Percentiles rank a stretch among this genome's conserved stretches.
phyloP scores from a whole-genome alignment of 2,113 vertebrate species.

The Dissostichus mawsoni region DNA sequence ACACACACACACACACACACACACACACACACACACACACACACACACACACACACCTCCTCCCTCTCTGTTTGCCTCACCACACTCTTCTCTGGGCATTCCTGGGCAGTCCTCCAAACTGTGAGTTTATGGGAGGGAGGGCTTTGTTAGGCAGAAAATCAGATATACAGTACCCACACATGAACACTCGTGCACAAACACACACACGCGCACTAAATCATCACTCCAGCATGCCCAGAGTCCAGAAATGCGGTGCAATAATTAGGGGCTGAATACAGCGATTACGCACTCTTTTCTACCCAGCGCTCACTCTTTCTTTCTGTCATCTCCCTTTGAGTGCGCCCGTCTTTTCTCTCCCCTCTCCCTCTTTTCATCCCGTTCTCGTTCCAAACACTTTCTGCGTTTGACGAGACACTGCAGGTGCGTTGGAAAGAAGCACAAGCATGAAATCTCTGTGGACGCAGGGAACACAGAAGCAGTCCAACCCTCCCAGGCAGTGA shows the following conservation, averaged over 20 bases:
- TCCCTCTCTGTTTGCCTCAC: slow-evolving; percentile 50
- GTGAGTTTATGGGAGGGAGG: slow-evolving; percentile 59
- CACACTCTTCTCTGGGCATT: slow-evolving; percentile 66
- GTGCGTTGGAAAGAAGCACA: slow-evolving; percentile 71
- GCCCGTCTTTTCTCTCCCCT: slow-evolving; percentile 34
- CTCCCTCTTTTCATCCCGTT: slow-evolving; percentile 47
- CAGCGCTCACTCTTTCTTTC: slow-evolving; percentile 63
- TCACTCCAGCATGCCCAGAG: slow-evolving; percentile 65
- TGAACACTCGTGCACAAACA: slow-evolving; percentile 12
- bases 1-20: slow-evolving; percentile 28
- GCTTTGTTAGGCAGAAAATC: slow-evolving; percentile 71
- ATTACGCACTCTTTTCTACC: slow-evolving; percentile 69
- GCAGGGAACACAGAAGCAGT: slow-evolving; percentile 55
- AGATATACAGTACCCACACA: slow-evolving; percentile 62
- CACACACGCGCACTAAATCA: slow-evolving; percentile 51
- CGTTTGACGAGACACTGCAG: slow-evolving; percentile 74
- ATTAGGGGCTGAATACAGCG: slow-evolving; percentile 74
- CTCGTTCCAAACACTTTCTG: slow-evolving; percentile 55
- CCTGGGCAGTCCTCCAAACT: slow-evolving; percentile 74
- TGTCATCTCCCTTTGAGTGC: slow-evolving; percentile 56
- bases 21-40: slow-evolving; percentile 14
- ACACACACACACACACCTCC: slow-evolving; percentile 15
- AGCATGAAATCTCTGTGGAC: slow-evolving; percentile 77
- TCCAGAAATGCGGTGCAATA: slow-evolving; percentile 73
- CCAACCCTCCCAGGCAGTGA: slow-evolving; percentile 65